A percentile compares a stretch with the other conserved stretches of the same genome.
Evolutionary conservation across 2,113 vertebrate genomes (phyloP).

Genomic region (Hippocampus abdominalis): DNA sequence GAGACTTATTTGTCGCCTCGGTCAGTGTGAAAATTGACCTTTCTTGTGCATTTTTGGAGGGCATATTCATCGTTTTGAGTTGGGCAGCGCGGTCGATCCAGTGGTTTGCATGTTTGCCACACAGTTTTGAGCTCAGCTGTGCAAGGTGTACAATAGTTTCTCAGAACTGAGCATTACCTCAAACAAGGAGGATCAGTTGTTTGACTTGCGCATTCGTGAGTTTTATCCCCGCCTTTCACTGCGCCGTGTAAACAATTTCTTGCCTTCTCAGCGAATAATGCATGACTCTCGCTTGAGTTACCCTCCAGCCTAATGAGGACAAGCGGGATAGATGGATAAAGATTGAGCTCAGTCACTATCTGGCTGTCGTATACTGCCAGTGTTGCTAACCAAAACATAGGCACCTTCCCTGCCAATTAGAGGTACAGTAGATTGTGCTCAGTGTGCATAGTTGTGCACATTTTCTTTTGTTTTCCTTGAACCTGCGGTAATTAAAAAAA

Average conservation of each 20-base stretch:
- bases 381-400: neutral
- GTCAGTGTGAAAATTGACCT: conserved; percentile 62
- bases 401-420: neutral
- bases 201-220: neutral
- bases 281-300: neutral
- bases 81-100: no score
- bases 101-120: no score
- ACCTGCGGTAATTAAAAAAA: neutral
- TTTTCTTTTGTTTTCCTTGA: neutral
- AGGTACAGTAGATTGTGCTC: neutral
- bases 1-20: conserved; percentile 93
- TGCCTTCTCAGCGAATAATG: neutral
- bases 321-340: neutral
- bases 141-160: neutral
- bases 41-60: neutral
- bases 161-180: neutral
- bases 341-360: neutral
- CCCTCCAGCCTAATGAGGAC: neutral
- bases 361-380: neutral
- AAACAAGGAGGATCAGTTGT: neutral
- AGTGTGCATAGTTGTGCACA: neutral
- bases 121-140: no score
- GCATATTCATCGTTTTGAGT: no score
- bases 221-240: neutral
- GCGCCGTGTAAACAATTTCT: neutral